Conservation (phyloP, 2,113 vertebrate genomes). For the Myrmecophaga tridactyla region DNA sequence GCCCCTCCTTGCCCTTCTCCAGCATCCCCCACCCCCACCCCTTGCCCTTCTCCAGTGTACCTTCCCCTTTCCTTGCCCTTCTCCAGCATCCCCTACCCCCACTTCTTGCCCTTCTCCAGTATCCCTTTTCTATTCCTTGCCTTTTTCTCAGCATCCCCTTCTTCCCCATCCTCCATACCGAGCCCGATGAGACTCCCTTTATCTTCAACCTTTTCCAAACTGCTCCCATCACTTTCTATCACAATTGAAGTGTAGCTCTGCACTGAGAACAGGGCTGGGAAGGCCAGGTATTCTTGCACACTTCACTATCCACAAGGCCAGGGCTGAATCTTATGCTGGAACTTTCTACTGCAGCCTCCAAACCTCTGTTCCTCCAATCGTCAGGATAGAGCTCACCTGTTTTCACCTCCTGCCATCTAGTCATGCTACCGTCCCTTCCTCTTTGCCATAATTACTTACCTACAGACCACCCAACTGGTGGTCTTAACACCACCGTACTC, state of each 20-base stretch:
- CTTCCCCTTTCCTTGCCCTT: too few species aligned
- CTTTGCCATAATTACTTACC: not conserved
- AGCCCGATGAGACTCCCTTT: not conserved
- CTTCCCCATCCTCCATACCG: too few species aligned
- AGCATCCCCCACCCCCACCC: too few species aligned
- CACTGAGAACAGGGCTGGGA: not conserved
- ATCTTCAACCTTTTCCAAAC: not conserved
- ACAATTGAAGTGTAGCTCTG: not conserved
- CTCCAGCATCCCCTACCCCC: not conserved
- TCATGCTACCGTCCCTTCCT: too few species aligned
- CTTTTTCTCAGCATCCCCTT: too few species aligned
- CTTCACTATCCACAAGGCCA: too few species aligned
- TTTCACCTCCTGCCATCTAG: too few species aligned
- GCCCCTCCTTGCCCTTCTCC: too few species aligned
- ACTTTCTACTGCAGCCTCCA: not conserved
- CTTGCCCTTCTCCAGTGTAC: too few species aligned
- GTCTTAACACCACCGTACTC: rapidly evolving
- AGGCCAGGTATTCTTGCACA: not conserved
- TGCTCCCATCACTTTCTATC: not conserved
- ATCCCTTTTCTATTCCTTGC: too few species aligned
- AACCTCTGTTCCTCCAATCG: not conserved
- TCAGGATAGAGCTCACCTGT: not conserved
- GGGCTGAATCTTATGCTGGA: not conserved
- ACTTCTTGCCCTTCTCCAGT: too few species aligned
- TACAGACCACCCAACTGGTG: not conserved